phyloP scores from a whole-genome alignment of 2,113 vertebrate genomes.

The Calyptomena viridis region DNA sequence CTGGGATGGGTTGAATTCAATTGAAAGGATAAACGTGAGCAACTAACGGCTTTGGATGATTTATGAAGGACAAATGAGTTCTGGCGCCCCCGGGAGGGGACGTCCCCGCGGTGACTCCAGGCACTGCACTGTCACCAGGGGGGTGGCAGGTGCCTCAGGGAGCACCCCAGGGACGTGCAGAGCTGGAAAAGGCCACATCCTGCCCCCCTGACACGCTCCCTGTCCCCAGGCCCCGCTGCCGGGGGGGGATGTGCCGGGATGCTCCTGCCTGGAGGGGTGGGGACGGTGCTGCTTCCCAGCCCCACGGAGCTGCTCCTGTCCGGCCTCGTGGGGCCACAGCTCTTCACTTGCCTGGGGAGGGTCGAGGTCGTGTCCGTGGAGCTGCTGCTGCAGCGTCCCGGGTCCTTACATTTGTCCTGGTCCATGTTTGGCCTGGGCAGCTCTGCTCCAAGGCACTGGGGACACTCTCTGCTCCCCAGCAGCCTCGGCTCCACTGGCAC shows the following conservation, averaged over 20 bases:
- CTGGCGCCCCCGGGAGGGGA: accelerated
- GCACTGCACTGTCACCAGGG: background rate
- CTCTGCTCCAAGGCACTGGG: background rate
- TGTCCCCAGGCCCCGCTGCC: background rate
- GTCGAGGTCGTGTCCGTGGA: background rate
- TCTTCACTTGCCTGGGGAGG: accelerated
- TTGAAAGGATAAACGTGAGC: no score
- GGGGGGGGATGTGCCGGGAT: background rate
- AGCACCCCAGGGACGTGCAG: background rate
- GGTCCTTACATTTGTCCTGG: background rate
- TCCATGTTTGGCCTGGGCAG: accelerated
- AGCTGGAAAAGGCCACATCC: background rate
- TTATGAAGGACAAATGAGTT: background rate
- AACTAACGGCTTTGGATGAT: accelerated
- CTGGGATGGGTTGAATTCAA: no score
- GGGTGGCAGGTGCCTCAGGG: background rate
- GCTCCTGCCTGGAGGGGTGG: accelerated
- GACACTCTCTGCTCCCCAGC: background rate
- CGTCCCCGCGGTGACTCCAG: accelerated
- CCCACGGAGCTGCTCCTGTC: accelerated
- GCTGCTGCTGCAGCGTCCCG: accelerated
- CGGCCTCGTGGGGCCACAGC: accelerated
- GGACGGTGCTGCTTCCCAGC: background rate
- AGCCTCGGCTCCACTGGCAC: background rate
- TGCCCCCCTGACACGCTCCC: accelerated